phyloP scores from a whole-genome alignment of 2,888 invertebrate species.

The Dasysyrphus tricinctus region DNA sequence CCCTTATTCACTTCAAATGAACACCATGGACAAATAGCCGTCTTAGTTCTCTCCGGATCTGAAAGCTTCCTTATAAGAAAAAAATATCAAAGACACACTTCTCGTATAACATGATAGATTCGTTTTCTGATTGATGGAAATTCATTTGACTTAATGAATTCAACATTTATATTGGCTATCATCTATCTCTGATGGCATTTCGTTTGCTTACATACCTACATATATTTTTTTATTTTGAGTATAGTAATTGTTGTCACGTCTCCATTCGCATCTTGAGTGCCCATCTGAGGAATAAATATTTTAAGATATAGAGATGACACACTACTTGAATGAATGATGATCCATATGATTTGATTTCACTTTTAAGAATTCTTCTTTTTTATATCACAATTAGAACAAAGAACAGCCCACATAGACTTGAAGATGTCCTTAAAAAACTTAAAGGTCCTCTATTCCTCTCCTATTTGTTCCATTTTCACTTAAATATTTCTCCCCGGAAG shows the following conservation, averaged over 20 bases:
- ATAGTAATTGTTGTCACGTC: slow-evolving; percentile 13
- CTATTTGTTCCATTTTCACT: slow-evolving; percentile 1
- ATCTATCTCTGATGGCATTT: background rate
- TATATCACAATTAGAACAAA: background rate
- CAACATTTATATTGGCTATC: slow-evolving; percentile 39
- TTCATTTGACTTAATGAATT: slow-evolving; percentile 41
- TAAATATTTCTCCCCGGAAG: background rate
- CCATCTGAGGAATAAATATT: background rate
- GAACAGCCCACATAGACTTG: background rate
- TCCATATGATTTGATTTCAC: slow-evolving; percentile 5
- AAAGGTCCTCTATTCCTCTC: background rate
- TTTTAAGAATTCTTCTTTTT: background rate
- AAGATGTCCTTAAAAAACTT: background rate
- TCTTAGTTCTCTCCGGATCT: background rate
- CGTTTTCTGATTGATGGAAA: slow-evolving; percentile 34
- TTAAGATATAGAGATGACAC: background rate
- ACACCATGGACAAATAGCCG: background rate
- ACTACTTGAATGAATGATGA: slow-evolving; percentile 3
- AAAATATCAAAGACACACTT: slow-evolving; percentile 18
- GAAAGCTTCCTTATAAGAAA: background rate
- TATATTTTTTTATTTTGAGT: background rate
- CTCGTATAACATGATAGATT: slow-evolving; percentile 28
- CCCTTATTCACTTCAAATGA: background rate
- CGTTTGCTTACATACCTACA: background rate
- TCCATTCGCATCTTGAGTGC: background rate